A percentile compares a stretch with the other conserved stretches of the same genome.
Conservation (phyloP, 2,113 vertebrate species). For the Hydrolagus affinis region DNA sequence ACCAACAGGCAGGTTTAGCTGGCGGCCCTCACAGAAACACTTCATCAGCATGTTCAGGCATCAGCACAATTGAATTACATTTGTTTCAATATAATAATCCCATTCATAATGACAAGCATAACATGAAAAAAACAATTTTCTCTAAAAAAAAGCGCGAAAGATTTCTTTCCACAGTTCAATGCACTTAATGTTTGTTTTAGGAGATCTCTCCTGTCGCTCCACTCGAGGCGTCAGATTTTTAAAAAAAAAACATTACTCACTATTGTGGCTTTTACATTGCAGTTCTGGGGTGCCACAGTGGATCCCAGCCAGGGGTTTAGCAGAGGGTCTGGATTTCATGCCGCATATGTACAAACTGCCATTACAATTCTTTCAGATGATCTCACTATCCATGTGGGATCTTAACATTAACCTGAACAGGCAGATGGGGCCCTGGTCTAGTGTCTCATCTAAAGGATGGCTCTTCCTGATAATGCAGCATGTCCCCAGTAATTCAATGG, state of each 20-base stretch:
- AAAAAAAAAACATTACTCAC: neutral
- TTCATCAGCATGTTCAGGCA: neutral
- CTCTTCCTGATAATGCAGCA: no score
- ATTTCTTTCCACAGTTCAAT: neutral
- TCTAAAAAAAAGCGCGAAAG: neutral
- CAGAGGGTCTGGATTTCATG: no score
- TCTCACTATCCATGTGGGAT: no score
- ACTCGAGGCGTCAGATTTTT: neutral
- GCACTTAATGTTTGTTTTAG: neutral
- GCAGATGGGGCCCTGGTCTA: no score
- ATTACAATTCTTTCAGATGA: no score
- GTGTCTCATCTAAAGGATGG: no score
- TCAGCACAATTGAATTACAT: neutral
- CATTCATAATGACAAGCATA: neutral
- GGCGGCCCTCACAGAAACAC: neutral
- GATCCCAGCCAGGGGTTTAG: no score
- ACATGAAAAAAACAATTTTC: neutral
- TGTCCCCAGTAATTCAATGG: no score
- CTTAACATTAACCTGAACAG: no score
- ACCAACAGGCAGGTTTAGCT: neutral
- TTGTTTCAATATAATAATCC: slow-evolving; percentile 9
- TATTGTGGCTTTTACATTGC: neutral
- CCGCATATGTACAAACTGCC: no score
- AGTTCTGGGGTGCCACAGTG: no score
- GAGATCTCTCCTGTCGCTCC: neutral